phyloP scores from a whole-genome alignment of 1,140 invertebrate genomes.

The Scaptodrosophila lebanonensis region DNA sequence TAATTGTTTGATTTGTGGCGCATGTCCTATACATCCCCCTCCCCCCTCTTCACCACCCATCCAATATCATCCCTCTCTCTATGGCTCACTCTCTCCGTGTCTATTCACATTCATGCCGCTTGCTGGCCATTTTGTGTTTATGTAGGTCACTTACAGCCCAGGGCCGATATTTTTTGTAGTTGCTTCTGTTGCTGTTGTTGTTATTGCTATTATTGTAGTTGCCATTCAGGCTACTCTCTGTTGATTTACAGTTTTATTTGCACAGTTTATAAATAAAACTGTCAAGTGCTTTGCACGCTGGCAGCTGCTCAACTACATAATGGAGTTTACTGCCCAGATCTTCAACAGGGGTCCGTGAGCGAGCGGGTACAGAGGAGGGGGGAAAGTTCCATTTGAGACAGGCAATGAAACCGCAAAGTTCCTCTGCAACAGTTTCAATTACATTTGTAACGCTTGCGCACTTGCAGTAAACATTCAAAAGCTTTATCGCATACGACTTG shows the following conservation, averaged over 20 bases:
- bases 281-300: slow-evolving; percentile 60
- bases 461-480: too few species aligned
- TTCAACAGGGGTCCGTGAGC: too few species aligned
- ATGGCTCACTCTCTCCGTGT: not conserved
- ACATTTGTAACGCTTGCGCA: too few species aligned
- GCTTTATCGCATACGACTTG: too few species aligned
- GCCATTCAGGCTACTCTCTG: too few species aligned
- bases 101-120: slow-evolving; percentile 16
- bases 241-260: slow-evolving; percentile 71
- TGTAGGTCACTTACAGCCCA: slow-evolving; percentile 46
- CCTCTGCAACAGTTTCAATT: too few species aligned
- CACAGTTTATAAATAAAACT: slow-evolving; percentile 72
- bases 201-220: too few species aligned
- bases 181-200: slow-evolving; percentile 13
- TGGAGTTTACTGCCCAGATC: slow-evolving; percentile 38
- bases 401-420: too few species aligned
- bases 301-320: slow-evolving; percentile 64
- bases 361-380: too few species aligned
- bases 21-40: slow-evolving; percentile 19
- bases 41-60: too few species aligned
- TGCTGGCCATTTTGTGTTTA: slow-evolving; percentile 11
- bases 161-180: slow-evolving; percentile 5
- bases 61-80: too few species aligned
- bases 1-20: slow-evolving; percentile 71
- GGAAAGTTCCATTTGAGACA: too few species aligned